Conservation (phyloP, 2,113 vertebrate genomes). For the Eretmodus cyanostictus region DNA sequence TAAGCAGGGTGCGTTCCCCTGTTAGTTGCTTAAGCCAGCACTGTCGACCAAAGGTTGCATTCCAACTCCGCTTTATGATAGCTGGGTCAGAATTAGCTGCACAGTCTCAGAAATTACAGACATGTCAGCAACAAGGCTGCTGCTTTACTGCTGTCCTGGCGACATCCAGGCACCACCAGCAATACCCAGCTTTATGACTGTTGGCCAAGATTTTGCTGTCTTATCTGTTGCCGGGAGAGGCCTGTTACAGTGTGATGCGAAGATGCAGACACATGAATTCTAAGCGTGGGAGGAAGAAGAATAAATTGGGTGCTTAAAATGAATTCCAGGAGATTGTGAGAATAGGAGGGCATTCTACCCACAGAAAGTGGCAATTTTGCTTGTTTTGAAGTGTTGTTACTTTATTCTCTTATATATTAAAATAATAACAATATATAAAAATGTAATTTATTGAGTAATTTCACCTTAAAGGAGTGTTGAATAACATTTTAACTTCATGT, state of each 20-base stretch:
- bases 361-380: not conserved
- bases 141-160: conserved; percentile 63
- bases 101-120: not conserved
- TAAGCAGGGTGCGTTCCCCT: conserved; percentile 18
- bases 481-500: not conserved
- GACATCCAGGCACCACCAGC: conserved; percentile 48
- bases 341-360: not conserved
- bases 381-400: not conserved
- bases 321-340: not conserved
- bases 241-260: not conserved
- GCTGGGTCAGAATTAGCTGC: conserved; percentile 4
- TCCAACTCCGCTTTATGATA: conserved; percentile 73
- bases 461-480: not conserved
- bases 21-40: conserved; percentile 10
- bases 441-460: not conserved
- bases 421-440: not conserved
- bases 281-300: not conserved
- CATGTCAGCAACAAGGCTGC: conserved; percentile 45
- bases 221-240: conserved; percentile 53
- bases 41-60: conserved; percentile 70
- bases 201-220: conserved; percentile 45
- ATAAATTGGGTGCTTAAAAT: not conserved
- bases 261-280: not conserved
- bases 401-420: not conserved
- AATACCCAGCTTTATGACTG: conserved; percentile 60